Percentiles rank a stretch among this genome's conserved stretches.
Evolutionary conservation across 2,888 invertebrate genomes (phyloP).

Genomic region (Ctenicera cuprea): DNA sequence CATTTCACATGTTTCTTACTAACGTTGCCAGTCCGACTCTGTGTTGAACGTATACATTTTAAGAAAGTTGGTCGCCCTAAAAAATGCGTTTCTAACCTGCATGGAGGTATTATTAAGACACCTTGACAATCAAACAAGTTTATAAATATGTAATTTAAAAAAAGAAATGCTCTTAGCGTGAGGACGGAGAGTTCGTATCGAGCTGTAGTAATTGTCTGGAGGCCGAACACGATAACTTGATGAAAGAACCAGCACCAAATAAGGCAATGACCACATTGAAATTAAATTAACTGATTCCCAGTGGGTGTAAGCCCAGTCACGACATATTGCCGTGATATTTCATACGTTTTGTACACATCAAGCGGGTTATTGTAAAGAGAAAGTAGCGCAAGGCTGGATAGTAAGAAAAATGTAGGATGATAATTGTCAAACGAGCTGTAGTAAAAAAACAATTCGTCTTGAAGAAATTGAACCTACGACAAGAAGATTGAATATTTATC

Average conservation of each 20-base stretch:
- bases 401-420: constrained; percentile 6
- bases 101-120: constrained; percentile 24
- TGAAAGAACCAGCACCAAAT: constrained; percentile 60
- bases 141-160: constrained; percentile 33
- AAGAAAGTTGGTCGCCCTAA: background rate
- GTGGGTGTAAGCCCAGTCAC: constrained; percentile 61
- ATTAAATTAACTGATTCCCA: constrained; percentile 61
- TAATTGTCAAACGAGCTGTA: background rate
- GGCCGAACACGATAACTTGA: constrained; percentile 61
- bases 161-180: constrained; percentile 20
- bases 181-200: constrained; percentile 34
- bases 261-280: constrained; percentile 60
- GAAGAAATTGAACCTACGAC: constrained; percentile 17
- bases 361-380: constrained; percentile 16
- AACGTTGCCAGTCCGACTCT: too few species aligned
- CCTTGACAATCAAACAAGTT: constrained; percentile 33
- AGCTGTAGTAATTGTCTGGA: constrained; percentile 57
- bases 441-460: background rate
- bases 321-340: constrained; percentile 48
- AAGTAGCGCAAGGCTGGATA: background rate
- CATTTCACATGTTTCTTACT: too few species aligned
- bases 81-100: constrained; percentile 22
- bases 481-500: constrained; percentile 27
- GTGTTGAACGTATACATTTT: background rate
- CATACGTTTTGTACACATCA: constrained; percentile 26